Conservation (phyloP, 1,140 invertebrate species). For the Eumeta japonica region DNA sequence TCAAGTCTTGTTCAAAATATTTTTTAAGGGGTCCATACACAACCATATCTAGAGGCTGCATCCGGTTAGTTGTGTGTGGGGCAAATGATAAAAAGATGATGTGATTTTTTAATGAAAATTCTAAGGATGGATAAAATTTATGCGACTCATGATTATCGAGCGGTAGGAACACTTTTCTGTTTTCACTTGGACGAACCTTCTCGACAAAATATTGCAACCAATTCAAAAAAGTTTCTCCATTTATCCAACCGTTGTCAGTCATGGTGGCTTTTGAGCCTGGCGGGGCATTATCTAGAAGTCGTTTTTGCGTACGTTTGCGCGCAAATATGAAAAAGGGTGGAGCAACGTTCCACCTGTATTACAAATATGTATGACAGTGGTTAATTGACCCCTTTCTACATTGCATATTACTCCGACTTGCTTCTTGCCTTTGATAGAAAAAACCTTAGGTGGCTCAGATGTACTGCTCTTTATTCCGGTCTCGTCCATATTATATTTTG, state of each 20-base stretch:
- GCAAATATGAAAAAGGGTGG: constrained; percentile 3
- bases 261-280: constrained; percentile 11
- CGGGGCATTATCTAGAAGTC: constrained; percentile 15
- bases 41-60: constrained; percentile 31
- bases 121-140: constrained; percentile 15
- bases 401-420: constrained; percentile 19
- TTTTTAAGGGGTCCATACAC: constrained; percentile 29
- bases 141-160: constrained; percentile 15
- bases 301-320: constrained; percentile 7
- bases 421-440: constrained; percentile 25
- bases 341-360: constrained; percentile 9
- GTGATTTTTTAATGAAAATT: constrained; percentile 21
- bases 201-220: constrained; percentile 17
- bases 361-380: constrained; percentile 15
- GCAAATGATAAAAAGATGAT: constrained; percentile 20
- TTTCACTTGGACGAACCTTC: constrained; percentile 13
- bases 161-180: constrained; percentile 20
- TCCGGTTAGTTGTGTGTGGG: constrained; percentile 16
- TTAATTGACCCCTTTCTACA: constrained; percentile 22
- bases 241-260: constrained; percentile 19
- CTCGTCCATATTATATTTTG: constrained; percentile 35
- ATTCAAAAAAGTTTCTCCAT: constrained; percentile 12
- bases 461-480: constrained; percentile 33
- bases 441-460: constrained; percentile 25
- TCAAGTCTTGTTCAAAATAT: constrained; percentile 24